A percentile compares a stretch with the other conserved stretches of the same genome.
phyloP scores from a whole-genome alignment of 1,140 invertebrate species.

The Lysiphlebus fabarum region DNA sequence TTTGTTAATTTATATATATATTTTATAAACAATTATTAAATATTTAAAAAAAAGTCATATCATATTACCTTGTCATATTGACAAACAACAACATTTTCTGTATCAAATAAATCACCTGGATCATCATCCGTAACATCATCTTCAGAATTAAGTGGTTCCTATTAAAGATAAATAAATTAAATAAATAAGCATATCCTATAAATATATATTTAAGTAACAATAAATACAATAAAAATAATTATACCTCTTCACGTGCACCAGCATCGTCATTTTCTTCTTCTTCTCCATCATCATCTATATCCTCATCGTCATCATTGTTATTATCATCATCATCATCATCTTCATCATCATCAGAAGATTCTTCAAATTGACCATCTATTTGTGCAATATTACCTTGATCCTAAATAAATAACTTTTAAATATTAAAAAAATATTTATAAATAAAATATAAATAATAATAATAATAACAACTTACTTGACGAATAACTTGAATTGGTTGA shows the following conservation, averaged over 20 bases:
- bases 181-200: background rate
- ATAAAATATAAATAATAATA: conserved; percentile 11
- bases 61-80: conserved; percentile 92
- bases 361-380: conserved; percentile 69
- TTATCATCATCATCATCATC: conserved; percentile 77
- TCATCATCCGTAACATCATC: conserved; percentile 98
- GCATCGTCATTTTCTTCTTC: conserved; percentile 66
- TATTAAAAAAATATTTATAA: conserved; percentile 3
- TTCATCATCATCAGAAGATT: conserved; percentile 69
- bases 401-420: conserved; percentile 24
- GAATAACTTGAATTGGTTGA: conserved; percentile 42
- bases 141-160: conserved; percentile 92
- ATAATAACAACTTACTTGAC: conserved; percentile 30
- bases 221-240: background rate
- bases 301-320: conserved; percentile 71
- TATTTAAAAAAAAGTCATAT: conserved; percentile 15
- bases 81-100: conserved; percentile 98
- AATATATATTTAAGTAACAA: background rate
- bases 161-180: conserved; percentile 28
- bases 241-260: conserved; percentile 60
- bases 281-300: conserved; percentile 68
- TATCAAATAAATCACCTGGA: conserved; percentile 91
- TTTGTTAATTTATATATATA: conserved; percentile 23
- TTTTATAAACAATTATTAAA: conserved; percentile 16
- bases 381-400: conserved; percentile 53